Base-by-base conservation (phyloP, 1,140 invertebrate genomes). In the Forficula auricularia region DNA sequence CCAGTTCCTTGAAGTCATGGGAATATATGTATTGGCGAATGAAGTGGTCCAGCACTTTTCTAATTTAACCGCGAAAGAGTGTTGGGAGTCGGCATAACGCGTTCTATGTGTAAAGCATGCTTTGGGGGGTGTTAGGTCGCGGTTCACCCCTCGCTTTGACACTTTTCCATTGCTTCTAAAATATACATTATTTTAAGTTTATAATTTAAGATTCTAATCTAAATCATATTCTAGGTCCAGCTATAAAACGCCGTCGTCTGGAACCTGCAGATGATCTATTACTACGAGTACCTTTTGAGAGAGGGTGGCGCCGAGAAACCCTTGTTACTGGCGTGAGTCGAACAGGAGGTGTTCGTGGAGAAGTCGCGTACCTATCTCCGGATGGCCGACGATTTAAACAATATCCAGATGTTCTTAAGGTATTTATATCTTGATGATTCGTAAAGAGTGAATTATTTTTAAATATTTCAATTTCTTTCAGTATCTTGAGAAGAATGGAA, bases 271-370 rank as follows among this genome's bases (percentile, higher is more conserved):
- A 71, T 53, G 72, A 78, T 39, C 58, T 64, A 15, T 75, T 81
- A 46, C 58, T 88, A 33, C 67, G 75, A 39, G 65, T 83, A 38
- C 82, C 84, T 1, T 55, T 90, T 12, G 75, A 79, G 42, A 66
- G 76, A 60, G 87, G 88, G 14, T 96, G 89, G 89, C 80, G 80
- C 52, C 64, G 91, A 31, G 80, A 91, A 55, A 95, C 89, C 0
- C 70, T 85, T 35, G 90, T 92, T 45, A 75, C 77, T 50, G 79
- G 82, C 27, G 66, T 91, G 6, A 81, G 79, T 2, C 79, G 82
- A 54, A 82, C 69, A 55, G 84, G 75, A 14, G 74, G 75, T 36
- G 77, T 87, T 41, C 78, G 79, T 52, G 83, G 83, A 19, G 83
- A 86, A 55, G 87, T 94, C n/a, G 73, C 75, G 19, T 95, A 95